Evolutionary conservation across 2,113 vertebrate species (phyloP), one percentile per base, ranked within the genome.

Genomic region (Hoplias malabaricus): DNA sequence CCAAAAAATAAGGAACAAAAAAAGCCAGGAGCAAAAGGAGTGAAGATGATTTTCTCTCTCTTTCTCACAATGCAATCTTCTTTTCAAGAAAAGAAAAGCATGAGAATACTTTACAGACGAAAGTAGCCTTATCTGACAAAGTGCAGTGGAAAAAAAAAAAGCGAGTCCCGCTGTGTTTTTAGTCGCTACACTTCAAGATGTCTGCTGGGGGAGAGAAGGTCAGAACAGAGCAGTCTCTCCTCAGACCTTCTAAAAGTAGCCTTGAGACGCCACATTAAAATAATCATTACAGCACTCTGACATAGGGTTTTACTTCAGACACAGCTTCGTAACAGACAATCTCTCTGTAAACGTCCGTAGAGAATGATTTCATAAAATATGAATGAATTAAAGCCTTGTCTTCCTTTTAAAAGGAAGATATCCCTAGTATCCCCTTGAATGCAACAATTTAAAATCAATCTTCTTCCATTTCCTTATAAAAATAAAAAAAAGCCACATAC

Each of bases 251-350:
- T 50, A 53, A 70, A 71, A 23, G 42, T 40, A 63, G 43, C 68
- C 48, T 38, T 53, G 42, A 63, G 76, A 69, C 8, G 56, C 53
- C 61, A 29, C 66, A 63, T 78, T 53, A 63, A 36, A 78, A 70
- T 70, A 71, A 53, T 50, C 33, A 61, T 40, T 53, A 63, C 40
- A 62, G 27, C 76, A 50, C 21, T 63, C 31, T 29, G 67, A 78
- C 31, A 42, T 36, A 3, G 31, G 40, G 56, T 53, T 71, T 70
- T 40, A 31, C 46, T 63, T 57, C 36, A 53, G 67, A 31, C 19
- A 43, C 53, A 33, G 63, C 76, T 78, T 70, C 61, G 34, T 68
- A 54, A 70, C 53, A 69, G 63, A 68, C 75, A 53, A 50, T 50
- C 67, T 53, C 53, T 61, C 42, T 27, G 43, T 67, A 57, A 62